Base-by-base conservation (phyloP, 2,888 invertebrate genomes). In the Lasioglossum zephyrum region DNA sequence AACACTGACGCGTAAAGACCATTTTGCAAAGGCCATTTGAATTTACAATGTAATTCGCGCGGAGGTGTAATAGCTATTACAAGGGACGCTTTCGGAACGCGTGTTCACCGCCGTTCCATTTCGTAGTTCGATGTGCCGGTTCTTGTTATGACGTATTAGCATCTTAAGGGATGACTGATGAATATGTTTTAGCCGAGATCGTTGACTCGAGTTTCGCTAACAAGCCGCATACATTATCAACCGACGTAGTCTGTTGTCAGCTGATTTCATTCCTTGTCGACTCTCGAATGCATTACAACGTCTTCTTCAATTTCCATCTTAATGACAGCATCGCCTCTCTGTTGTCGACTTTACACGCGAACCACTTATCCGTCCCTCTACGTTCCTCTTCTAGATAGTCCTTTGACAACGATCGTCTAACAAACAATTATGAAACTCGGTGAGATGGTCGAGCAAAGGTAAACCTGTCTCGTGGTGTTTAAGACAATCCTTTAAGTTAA, bases 231-330 rank as follows among this genome's bases (percentile, higher is more conserved):
- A 69, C 69, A 69, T 69, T 69, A 69, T 69, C 69, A 69, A 39
- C 36, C 22, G 4, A 41, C 69, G 69, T 22, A 73, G 73, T 47
- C 47, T 69, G 69, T 69, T 69, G 69, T 69, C 69, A 69, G 39
- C 22, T 39, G 69, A 39, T 69, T 36, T 69, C 69, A 39, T 69
- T 69, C 39, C 69, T 60, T 69, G 69, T 69, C n/a, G 69, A 39
- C 39, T 69, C 69, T 22, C 39, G 69, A 69, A 36, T 69, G 39
- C 69, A 39, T 69, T 69, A 69, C 39, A 69, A 66, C 66, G 36
- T 69, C 69, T 69, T 69, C 69, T 69, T 69, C 69, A 39, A 69
- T 69, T 69, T 69, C 69, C 69, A 31, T 75, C 31, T 53, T 75
- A 49, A 69, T 36, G 69, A 69, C 69, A 39, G 22, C 69, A 22